Base-by-base conservation (phyloP, 1,140 invertebrate genomes). In the Pogonomyrmex barbatus region DNA sequence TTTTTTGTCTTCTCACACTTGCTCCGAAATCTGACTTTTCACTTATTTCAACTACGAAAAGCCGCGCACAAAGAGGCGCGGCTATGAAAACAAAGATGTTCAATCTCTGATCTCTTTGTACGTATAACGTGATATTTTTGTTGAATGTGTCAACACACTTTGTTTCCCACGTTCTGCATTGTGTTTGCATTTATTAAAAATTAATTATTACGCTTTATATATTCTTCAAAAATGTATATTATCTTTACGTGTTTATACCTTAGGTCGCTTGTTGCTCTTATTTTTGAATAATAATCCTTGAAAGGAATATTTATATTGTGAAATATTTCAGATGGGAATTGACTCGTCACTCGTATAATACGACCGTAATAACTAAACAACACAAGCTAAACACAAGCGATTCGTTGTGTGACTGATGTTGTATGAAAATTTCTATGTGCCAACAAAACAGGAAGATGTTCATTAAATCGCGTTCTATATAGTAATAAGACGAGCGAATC, bases 401-500 rank as follows among this genome's bases (percentile, higher is more conserved):
- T 24, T 0, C 24, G 24, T 24, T 24, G 24, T 24, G 24, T 30
- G 39, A 56, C 36, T 12, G 24, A 50, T n/a, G 8, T 24, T 75
- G 58, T 56, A 58, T 75, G 52, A 36, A 56, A 42, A 24, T 73
- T 75, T 24, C 0, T 36, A 17, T 75, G 56, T 4, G 33, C 50
- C 33, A 75, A 33, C 68, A 52, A 70, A 75, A 75, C 52, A 56
- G 52, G 52, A 75, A 71, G 10, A 73, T 4, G n/a, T 12, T 56
- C 9, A 56, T 75, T 75, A 75, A 75, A 75, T 56, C 10, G 30
- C 3, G 0, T 36, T 39, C 4, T 36, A 2, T 54, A 24, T 6
- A 39, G 14, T 36, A 33, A 56, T 14, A 5, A 50, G 4, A 39
- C 24, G 30, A 6, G 0, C 30, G n/a, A 10, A 45, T 17, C 10